A percentile compares a stretch with the other conserved stretches of the same genome.
These are phyloP conservation scores for Drosophila asahinai DNA, from an alignment of 1,140 invertebrate genomes.

Conservation along the genomic window DNA sequence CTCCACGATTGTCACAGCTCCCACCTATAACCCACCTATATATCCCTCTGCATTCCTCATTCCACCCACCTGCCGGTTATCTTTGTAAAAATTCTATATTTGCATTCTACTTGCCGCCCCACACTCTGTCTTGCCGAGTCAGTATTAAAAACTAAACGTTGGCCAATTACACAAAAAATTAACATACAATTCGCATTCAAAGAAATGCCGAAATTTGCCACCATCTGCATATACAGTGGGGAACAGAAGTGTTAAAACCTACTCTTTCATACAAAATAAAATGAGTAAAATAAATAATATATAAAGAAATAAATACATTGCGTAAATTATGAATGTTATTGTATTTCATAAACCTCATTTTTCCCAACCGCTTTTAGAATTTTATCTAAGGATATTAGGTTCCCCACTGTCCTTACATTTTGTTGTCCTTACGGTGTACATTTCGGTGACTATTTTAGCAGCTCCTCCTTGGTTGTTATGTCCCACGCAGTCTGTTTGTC, in stretches of 20 bases:
- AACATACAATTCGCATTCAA: constrained; percentile 53
- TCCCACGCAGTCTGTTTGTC: neutral
- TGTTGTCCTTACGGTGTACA: neutral
- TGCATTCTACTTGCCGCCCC: constrained; percentile 15
- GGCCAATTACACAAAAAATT: constrained; percentile 66
- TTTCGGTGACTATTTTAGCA: neutral
- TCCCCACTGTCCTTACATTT: neutral
- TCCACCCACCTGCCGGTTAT: neutral
- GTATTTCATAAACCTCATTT: neutral
- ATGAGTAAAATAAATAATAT: too few species aligned
- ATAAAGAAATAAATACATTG: neutral
- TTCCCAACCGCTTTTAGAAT: neutral
- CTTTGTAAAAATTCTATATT: constrained; percentile 12
- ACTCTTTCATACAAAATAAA: too few species aligned
- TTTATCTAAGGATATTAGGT: neutral
- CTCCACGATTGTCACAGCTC: constrained; percentile 16
- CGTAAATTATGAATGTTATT: too few species aligned
- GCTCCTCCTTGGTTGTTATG: neutral
- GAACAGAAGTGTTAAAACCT: neutral
- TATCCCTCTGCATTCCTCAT: neutral
- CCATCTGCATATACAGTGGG: constrained; percentile 32
- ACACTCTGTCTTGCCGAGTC: constrained; percentile 19
- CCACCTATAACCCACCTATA: constrained; percentile 23
- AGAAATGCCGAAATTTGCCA: constrained; percentile 25
- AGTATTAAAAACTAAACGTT: constrained; percentile 70